These are phyloP conservation scores for Morus bassanus DNA, from an alignment of 2,797 vertebrate genomes.

Conservation along the genomic window DNA sequence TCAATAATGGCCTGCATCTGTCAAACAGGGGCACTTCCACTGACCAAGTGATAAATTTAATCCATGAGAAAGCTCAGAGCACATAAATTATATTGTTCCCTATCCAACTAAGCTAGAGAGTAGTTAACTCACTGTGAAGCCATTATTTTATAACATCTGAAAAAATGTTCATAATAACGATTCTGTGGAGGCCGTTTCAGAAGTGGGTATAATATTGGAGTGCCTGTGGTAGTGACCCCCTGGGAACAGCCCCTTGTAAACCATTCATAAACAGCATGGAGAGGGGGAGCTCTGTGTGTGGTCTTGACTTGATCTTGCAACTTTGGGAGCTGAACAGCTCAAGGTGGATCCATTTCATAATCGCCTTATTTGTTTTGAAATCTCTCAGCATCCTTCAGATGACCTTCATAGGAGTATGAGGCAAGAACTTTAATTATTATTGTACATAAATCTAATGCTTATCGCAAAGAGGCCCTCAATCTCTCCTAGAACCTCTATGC, in stretches of 20 bases:
- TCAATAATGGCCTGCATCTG: conserved; percentile 46
- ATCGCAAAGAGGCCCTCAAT: conserved; percentile 36
- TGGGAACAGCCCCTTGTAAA: conserved; percentile 60
- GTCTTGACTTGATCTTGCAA: conserved; percentile 49
- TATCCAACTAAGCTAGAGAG: conserved; percentile 33
- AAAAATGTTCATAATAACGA: conserved; percentile 47
- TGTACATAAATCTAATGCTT: conserved; percentile 55
- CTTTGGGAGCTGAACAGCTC: conserved; percentile 39
- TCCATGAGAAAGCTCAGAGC: conserved; percentile 56
- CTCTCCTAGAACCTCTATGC: background rate
- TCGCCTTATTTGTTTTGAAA: conserved; percentile 55
- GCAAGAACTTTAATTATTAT: conserved; percentile 55
- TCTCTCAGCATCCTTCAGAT: conserved; percentile 49
- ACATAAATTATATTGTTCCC: conserved; percentile 57
- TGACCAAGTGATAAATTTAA: conserved; percentile 62
- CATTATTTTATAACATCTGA: conserved; percentile 49
- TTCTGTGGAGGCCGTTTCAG: conserved; percentile 38
- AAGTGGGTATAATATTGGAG: conserved; percentile 52
- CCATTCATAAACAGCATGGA: conserved; percentile 51
- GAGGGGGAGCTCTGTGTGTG: conserved; percentile 53
- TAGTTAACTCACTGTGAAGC: conserved; percentile 47
- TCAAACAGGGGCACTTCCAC: conserved; percentile 55
- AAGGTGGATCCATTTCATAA: conserved; percentile 63
- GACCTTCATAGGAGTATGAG: conserved; percentile 40
- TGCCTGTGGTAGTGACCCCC: conserved; percentile 53